Evolutionary conservation across 2,888 invertebrate genomes (phyloP), one percentile per base, ranked within the genome.

Genomic region (Ochropleura leucogaster): DNA sequence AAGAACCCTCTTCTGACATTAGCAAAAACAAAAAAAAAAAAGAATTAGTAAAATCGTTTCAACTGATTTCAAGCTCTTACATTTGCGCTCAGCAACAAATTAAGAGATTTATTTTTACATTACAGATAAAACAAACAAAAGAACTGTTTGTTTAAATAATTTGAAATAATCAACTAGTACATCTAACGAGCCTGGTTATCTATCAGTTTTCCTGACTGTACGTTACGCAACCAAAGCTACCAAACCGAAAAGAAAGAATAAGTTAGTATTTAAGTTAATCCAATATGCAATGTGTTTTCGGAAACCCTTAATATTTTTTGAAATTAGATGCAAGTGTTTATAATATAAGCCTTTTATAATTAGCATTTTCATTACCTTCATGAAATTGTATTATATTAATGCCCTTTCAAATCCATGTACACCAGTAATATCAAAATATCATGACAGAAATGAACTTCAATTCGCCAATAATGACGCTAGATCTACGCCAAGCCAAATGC

Each of bases 371-470:
- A 82, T 57, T 57, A 44, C 4, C 51, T 69, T 8, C 53, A 66
- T 62, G 59, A 62, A 76, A 75, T 46, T 75, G 68, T 82, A 79
- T 68, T 75, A 65, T 76, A 75, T 69, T 40, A 66, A 76, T 67
- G 60, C 68, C 65, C 55, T 77, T 77, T 77, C 63, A 49, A 70
- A 67, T 44, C 0, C 44, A 10, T 18, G 57, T n/a, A n/a, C 20
- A 9, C 16, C 3, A 57, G 5, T 69, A 49, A 42, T 57, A 57
- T 57, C 57, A 57, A 40, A 65, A n/a, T 55, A 76, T 44, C 14
- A 71, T 47, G n/a, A 20, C 51, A 49, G 20, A 47, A 47, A 49
- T 66, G 4, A 20, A 44, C 1, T 57, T 66, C 1, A 53, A 49
- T 44, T 64, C 59, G 30, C 10, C 57, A 40, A 16, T n/a, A 57